phyloP scores from a whole-genome alignment of 1,140 invertebrate species.

The Onthophagus taurus region DNA sequence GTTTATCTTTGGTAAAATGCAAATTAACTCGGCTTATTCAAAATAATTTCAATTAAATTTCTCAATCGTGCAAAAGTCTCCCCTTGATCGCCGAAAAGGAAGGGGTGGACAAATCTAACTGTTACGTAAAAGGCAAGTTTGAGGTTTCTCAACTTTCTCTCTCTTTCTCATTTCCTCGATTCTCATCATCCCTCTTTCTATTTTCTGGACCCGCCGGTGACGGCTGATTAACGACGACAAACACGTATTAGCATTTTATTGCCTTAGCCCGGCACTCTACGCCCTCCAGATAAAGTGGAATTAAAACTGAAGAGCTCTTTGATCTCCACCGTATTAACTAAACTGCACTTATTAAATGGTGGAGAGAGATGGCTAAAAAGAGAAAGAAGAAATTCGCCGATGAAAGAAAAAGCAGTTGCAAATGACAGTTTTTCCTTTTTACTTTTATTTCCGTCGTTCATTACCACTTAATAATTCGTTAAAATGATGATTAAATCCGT shows the following conservation, averaged over 20 bases:
- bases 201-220: constrained; percentile 18
- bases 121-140: too few species aligned
- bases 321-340: constrained; percentile 37
- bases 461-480: constrained; percentile 29
- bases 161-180: neutral
- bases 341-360: constrained; percentile 36
- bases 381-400: neutral
- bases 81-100: too few species aligned
- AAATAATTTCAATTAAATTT: too few species aligned
- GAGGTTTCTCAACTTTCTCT: too few species aligned
- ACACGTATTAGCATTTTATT: constrained; percentile 45
- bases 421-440: too few species aligned
- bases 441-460: constrained; percentile 3
- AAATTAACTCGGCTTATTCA: constrained; percentile 1
- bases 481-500: constrained; percentile 31
- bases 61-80: too few species aligned
- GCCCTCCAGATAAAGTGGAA: constrained; percentile 39
- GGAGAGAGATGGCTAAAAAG: constrained; percentile 24
- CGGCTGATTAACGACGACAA: constrained; percentile 41
- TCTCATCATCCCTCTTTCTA: too few species aligned
- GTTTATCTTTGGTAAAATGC: constrained; percentile 7
- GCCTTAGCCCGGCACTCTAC: constrained; percentile 38
- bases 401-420: too few species aligned
- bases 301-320: constrained; percentile 39
- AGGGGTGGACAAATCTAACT: neutral